Conservation (phyloP, 1,140 invertebrate species). For the Yoshiicerus persimilis region DNA sequence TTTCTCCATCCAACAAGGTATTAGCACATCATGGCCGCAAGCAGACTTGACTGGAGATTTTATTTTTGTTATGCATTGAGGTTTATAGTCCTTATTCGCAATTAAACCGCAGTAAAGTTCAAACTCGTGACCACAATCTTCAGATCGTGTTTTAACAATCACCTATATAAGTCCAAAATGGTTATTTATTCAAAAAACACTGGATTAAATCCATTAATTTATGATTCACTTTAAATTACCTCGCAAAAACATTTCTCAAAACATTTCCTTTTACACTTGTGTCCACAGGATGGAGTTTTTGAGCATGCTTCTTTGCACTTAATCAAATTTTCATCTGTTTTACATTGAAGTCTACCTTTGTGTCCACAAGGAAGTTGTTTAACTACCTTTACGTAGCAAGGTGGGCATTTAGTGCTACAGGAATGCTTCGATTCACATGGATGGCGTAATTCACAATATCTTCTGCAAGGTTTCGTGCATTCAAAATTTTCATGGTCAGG, state of each 20-base stretch:
- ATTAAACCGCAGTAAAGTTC: not conserved
- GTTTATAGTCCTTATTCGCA: not conserved
- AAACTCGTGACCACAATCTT: not conserved
- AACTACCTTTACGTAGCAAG: not conserved
- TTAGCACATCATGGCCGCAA: not conserved
- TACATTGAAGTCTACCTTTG: not conserved
- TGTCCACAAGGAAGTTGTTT: slow-evolving; percentile 25
- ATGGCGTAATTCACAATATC: not conserved
- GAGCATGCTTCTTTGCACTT: not conserved
- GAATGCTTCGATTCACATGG: not conserved
- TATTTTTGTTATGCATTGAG: not conserved
- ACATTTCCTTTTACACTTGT: slow-evolving; percentile 27
- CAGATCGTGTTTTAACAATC: not conserved
- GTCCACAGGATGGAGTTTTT: slow-evolving; percentile 37
- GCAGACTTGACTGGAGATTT: not conserved
- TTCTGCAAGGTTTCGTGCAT: slow-evolving; percentile 25
- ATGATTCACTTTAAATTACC: too few relatives aligned
- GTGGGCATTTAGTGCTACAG: not conserved
- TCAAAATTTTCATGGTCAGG: slow-evolving; percentile 30
- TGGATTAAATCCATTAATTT: too few relatives aligned
- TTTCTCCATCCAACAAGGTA: not conserved
- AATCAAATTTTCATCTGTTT: not conserved
- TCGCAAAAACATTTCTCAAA: slow-evolving; percentile 22
- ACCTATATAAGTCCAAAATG: not conserved
- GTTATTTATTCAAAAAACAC: too few relatives aligned